Percentiles rank a stretch among this genome's conserved stretches.
Evolutionary conservation across 1,140 invertebrate species (phyloP).

Genomic region (Pseudomyrmex pallidus): DNA sequence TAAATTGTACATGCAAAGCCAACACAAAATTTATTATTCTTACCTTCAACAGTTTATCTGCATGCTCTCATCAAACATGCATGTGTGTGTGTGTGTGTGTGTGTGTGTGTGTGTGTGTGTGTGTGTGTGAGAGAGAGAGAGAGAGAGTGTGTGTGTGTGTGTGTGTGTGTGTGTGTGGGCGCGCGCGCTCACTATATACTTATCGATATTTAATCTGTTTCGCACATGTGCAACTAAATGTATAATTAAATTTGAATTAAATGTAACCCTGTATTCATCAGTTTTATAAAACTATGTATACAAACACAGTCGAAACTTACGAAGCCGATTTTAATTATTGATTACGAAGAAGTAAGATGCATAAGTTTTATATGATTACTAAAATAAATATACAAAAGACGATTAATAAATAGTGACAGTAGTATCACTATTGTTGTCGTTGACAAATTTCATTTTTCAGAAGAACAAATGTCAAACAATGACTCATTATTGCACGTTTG

Average conservation of each 20-base stretch:
- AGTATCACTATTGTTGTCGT: too few species aligned
- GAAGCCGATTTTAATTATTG: slow-evolving; percentile 5
- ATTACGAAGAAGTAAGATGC: slow-evolving; percentile 11
- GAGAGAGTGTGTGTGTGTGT: slow-evolving; percentile 30
- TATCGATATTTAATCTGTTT: slow-evolving; percentile 24
- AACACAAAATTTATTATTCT: slow-evolving; percentile 44
- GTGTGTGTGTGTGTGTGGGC: neutral
- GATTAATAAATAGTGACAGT: too few species aligned
- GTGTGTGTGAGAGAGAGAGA: too few species aligned
- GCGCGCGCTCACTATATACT: neutral
- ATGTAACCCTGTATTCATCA: slow-evolving; percentile 1
- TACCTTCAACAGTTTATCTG: slow-evolving; percentile 58
- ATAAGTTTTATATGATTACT: slow-evolving; percentile 5
- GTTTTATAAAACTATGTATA: slow-evolving; percentile 33
- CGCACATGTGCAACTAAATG: too few species aligned
- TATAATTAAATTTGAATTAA: neutral
- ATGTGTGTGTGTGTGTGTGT: neutral
- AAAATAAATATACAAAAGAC: neutral
- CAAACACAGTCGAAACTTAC: slow-evolving; percentile 15
- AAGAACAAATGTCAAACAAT: too few species aligned
- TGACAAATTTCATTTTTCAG: too few species aligned
- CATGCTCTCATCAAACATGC: neutral
- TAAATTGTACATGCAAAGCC: slow-evolving; percentile 62
- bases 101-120: too few species aligned
- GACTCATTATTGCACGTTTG: too few species aligned